Evolutionary conservation across 2,797 vertebrate species (phyloP).

Genomic region (Emydoidea blandingii): DNA sequence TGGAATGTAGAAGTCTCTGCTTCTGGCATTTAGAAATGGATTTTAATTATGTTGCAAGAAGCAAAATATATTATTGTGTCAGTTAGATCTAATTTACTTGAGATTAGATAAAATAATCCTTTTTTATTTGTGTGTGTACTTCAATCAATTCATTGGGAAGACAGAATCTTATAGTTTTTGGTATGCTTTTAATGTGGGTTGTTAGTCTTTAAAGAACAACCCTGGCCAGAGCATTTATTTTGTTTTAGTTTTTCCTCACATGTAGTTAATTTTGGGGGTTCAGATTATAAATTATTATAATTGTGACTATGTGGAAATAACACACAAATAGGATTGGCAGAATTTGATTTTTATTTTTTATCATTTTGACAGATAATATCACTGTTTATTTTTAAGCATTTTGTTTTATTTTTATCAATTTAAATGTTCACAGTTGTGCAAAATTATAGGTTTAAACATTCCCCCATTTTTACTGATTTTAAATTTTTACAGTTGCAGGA

Average conservation of each 20-base stretch:
- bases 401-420: too few species aligned
- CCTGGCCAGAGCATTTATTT: neutral
- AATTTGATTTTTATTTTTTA: neutral
- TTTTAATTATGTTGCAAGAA: neutral
- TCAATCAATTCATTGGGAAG: neutral
- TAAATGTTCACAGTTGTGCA: too few species aligned
- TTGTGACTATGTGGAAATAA: neutral
- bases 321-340: neutral
- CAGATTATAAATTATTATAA: neutral
- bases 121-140: neutral
- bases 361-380: neutral
- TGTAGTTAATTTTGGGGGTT: neutral
- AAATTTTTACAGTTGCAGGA: too few species aligned
- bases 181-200: neutral
- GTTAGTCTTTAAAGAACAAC: neutral
- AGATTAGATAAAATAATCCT: neutral
- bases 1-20: slow-evolving; percentile 11
- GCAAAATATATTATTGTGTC: neutral
- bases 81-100: neutral
- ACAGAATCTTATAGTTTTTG: neutral
- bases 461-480: too few species aligned
- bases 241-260: neutral
- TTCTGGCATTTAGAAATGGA: neutral
- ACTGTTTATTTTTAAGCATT: too few species aligned
- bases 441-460: too few species aligned